Evolutionary conservation across 2,797 vertebrate genomes (phyloP), one percentile per base, ranked within the genome.

Genomic region (Pseudochromis fuscus): DNA sequence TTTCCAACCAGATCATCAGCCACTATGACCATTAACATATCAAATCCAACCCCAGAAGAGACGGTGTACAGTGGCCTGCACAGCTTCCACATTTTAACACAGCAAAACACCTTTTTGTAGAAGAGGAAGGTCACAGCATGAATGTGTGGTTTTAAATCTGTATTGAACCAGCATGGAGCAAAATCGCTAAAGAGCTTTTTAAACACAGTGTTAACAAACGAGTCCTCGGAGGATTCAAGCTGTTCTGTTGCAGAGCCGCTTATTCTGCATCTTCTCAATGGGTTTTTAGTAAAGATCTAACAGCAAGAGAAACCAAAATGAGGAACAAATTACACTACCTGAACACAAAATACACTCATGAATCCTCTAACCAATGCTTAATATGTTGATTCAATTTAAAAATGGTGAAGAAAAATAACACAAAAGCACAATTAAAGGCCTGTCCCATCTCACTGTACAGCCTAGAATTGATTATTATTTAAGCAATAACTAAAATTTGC

Each of bases 281-380:
- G 9, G 6, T 13, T 53, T 30, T 33, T 11, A 38, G 48, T 49
- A 25, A 56, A 64, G 40, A 35, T 53, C 9, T 35, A 50, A 67
- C 53, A 50, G 21, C 56, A 50, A 15, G 5, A 61, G 18, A 16
- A 37, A 52, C 5, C 3, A 4, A 27, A 25, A 24, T 30, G 4
- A 44, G n/a, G 11, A 51, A 30, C 18, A 25, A 30, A 58, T 30
- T 19, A 4, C 40, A 49, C 35, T 1, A 4, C 12, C 44, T 27
- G 19, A 16, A n/a, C n/a, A n/a, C n/a, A n/a, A n/a, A 19, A 45
- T 7, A 45, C n/a, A n/a, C n/a, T 45, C 44, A 21, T 11, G 21
- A 19, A 45, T 23, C 9, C 19, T 21, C 3, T 13, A 59, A 23
- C 50, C n/a, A 42, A 35, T 38, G 25, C n/a, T n/a, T n/a, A n/a